Conservation (phyloP, 2,888 invertebrate species). For the Euspilapteryx auroguttella region DNA sequence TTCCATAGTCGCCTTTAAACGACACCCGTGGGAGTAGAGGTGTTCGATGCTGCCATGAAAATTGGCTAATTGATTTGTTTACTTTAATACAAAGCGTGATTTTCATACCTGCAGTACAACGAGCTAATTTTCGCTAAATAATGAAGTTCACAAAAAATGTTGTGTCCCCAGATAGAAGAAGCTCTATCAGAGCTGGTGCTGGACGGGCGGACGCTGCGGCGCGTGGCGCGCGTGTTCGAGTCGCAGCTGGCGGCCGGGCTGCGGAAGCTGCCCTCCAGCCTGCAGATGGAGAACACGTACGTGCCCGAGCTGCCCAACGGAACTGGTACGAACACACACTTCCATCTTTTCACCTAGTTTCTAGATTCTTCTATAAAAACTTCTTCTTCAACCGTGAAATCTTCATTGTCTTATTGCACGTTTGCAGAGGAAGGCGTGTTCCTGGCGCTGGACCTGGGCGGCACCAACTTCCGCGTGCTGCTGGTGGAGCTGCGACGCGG, state of each 20-base stretch:
- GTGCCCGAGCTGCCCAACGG: slow-evolving; percentile 73
- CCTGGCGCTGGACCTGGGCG: slow-evolving; percentile 78
- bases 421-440: slow-evolving; percentile 69
- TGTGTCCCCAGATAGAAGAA: slow-evolving; percentile 22
- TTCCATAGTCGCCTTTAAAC: too few species aligned
- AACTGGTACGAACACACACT: slow-evolving; percentile 51
- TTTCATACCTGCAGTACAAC: too few species aligned
- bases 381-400: too few species aligned
- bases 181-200: slow-evolving; percentile 23
- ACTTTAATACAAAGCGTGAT: too few species aligned
- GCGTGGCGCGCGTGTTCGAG: slow-evolving; percentile 61
- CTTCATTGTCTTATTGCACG: not conserved
- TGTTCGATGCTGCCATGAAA: too few species aligned
- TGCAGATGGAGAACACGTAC: slow-evolving; percentile 79
- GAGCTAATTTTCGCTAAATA: too few species aligned
- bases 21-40: too few species aligned
- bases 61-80: too few species aligned
- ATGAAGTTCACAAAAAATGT: too few species aligned
- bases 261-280: slow-evolving; percentile 62
- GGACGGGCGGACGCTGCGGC: slow-evolving; percentile 31
- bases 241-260: slow-evolving; percentile 68
- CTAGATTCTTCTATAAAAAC: too few species aligned
- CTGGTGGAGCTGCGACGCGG: slow-evolving; percentile 64
- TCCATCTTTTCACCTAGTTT: too few species aligned
- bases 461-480: slow-evolving; percentile 79